Evolutionary conservation across 2,888 invertebrate genomes (phyloP), one percentile per base, ranked within the genome.

Genomic region (Tribolium freemani): DNA sequence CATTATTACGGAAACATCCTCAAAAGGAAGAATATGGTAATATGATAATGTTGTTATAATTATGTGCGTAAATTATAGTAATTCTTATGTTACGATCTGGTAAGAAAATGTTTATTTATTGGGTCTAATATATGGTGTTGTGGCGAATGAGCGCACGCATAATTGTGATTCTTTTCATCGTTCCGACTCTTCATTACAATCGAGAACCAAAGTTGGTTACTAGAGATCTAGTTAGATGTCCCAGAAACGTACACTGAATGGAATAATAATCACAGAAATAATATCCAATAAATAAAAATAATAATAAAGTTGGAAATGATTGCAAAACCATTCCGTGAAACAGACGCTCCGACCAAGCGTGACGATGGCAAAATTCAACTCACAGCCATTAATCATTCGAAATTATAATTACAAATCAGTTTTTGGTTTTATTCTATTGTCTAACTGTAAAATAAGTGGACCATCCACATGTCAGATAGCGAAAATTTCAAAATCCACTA

Each of bases 331-430:
- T 61, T 50, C 50, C 5, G 60, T 46, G 46, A 61, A 61, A 50
- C 48, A 61, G 48, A 60, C 48, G 48, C 61, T 63, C 21, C 51
- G 38, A 38, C 63, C 63, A 21, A 63, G 51, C 63, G 31, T 63
- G 63, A 63, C 63, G 51, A 63, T 44, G 51, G 51, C 63, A 51
- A 50, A 48, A 50, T 51, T 63, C 13, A 31, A 8, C 63, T n/a
- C 9, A 26, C 54, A 13, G 26, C 38, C 63, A 63, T 63, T 63
- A 63, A 61, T 61, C 48, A 61, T 50, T 30, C 61, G 9, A 26
- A 63, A 63, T 51, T 51, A 63, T 51, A 63, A 51, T 63, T 63
- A 63, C 51, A 63, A 63, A 63, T 50, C 5, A 13, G 58, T 58
- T 61, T 61, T 61, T 16, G 48, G 10, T 61, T 60, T 60, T 58